Evolutionary conservation across 37 sponge, comb jelly and placozoan genomes (phyloP).

Genomic region (Theonella swinhoei): DNA sequence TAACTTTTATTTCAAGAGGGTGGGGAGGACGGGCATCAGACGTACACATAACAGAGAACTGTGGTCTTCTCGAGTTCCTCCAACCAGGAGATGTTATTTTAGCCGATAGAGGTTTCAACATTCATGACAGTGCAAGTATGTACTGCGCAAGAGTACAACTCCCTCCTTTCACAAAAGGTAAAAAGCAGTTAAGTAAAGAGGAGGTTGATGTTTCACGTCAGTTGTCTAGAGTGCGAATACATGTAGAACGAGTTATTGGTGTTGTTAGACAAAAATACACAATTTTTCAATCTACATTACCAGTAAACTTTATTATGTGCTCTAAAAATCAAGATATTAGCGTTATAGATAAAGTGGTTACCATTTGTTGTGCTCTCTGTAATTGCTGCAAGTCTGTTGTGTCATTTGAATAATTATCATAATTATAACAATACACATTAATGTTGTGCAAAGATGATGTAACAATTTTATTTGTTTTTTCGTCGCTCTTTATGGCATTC

Average conservation of each 20-base stretch:
- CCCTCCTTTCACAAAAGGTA: constrained; percentile 65
- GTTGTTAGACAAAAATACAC: constrained; percentile 57
- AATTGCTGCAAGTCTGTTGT: too few relatives aligned
- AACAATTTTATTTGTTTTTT: too few relatives aligned
- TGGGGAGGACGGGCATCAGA: constrained; percentile 74
- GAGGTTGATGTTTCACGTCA: constrained; percentile 55
- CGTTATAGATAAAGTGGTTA: constrained; percentile 56
- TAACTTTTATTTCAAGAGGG: too few relatives aligned
- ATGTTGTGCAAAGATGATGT: too few relatives aligned
- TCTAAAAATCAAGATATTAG: constrained; percentile 10
- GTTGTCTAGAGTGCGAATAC: constrained; percentile 58
- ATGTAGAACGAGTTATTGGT: constrained; percentile 73
- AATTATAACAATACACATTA: too few relatives aligned
- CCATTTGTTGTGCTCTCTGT: too few relatives aligned
- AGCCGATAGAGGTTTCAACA: constrained; percentile 65
- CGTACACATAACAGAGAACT: constrained; percentile 60
- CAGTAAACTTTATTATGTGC: constrained; percentile 57
- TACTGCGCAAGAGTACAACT: constrained; percentile 48
- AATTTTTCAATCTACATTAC: constrained; percentile 50
- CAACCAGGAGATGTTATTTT: constrained; percentile 33
- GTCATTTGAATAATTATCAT: too few relatives aligned
- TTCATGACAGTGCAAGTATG: constrained; percentile 44
- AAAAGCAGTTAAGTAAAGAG: constrained; percentile 52
- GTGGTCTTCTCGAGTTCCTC: constrained; percentile 48
- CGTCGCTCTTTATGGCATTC: constrained; percentile 24